A percentile compares a stretch with the other conserved stretches of the same genome.
phyloP scores from a whole-genome alignment of 1,140 invertebrate species.

The Diploscapter pachys region DNA sequence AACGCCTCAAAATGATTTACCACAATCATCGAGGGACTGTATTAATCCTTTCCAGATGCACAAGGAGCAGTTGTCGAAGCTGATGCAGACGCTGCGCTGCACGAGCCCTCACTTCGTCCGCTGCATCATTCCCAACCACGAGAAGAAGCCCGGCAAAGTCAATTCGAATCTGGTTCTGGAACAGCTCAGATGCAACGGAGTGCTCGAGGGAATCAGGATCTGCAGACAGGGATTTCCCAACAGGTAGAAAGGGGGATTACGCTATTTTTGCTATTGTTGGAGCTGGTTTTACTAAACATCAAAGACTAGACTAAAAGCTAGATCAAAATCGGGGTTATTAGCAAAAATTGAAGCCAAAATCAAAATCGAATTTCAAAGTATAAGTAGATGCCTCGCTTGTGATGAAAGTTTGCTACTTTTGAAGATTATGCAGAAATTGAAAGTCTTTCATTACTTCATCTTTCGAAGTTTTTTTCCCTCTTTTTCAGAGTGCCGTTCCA shows the following conservation, averaged over 20 bases:
- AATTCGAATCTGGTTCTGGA: conserved; percentile 96
- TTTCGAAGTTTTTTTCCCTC: conserved; percentile 67
- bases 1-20: too few species aligned
- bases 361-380: too few species aligned
- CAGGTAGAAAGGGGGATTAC: neutral
- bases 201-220: conserved; percentile 99
- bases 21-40: too few species aligned
- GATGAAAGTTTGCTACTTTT: too few species aligned
- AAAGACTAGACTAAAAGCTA: too few species aligned
- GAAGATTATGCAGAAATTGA: too few species aligned
- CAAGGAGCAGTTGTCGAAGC: conserved; percentile 92
- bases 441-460: too few species aligned
- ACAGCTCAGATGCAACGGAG: conserved; percentile 99
- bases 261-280: too few species aligned
- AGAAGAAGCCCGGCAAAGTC: conserved; percentile 93
- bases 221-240: conserved; percentile 98
- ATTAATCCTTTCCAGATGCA: conserved; percentile 67
- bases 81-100: conserved; percentile 93
- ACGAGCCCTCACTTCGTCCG: conserved; percentile 99
- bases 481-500: conserved; percentile 66
- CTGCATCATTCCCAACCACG: conserved; percentile 99
- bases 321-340: too few species aligned
- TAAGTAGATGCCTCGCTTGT: too few species aligned
- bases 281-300: too few species aligned
- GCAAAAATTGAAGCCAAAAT: too few species aligned